Evolutionary conservation across 1,140 invertebrate species (phyloP).

Genomic region (Leptinotarsa texana): DNA sequence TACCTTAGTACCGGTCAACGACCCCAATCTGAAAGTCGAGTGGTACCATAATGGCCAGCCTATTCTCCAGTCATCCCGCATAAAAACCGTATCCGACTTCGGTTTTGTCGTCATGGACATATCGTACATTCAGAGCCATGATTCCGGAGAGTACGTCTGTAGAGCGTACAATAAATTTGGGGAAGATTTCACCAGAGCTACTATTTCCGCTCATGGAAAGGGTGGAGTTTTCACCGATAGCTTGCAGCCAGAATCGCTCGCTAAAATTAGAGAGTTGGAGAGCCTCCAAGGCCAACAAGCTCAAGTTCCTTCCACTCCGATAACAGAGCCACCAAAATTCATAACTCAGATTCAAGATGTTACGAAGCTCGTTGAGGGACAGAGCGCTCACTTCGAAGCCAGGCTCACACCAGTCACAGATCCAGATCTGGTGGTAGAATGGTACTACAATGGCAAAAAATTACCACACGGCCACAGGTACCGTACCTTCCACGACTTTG

Average conservation of each 20-base stretch:
- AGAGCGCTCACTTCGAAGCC: slow-evolving; percentile 93
- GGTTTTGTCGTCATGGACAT: slow-evolving; percentile 96
- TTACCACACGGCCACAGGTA: slow-evolving; percentile 91
- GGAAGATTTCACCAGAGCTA: slow-evolving; percentile 83
- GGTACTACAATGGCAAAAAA: slow-evolving; percentile 93
- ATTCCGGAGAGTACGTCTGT: slow-evolving; percentile 91
- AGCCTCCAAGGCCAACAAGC: slow-evolving; percentile 67
- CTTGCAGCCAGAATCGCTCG: slow-evolving; percentile 91
- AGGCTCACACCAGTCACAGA: slow-evolving; percentile 87
- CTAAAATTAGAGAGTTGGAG: slow-evolving; percentile 88
- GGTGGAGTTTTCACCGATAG: slow-evolving; percentile 91
- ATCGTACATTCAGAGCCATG: slow-evolving; percentile 89
- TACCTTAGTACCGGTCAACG: slow-evolving; percentile 87
- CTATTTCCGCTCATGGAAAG: slow-evolving; percentile 80
- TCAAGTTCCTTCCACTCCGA: slow-evolving; percentile 65
- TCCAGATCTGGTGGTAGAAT: slow-evolving; percentile 91
- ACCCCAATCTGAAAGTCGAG: slow-evolving; percentile 92
- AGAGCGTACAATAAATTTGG: slow-evolving; percentile 88
- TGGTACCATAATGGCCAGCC: slow-evolving; percentile 94
- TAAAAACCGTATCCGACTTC: slow-evolving; percentile 94
- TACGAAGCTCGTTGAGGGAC: slow-evolving; percentile 84
- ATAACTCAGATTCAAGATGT: slow-evolving; percentile 84
- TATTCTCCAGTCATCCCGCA: slow-evolving; percentile 84
- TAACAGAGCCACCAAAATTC: slow-evolving; percentile 85
- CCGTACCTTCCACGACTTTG: slow-evolving; percentile 96